Base-by-base conservation (phyloP, 2,113 vertebrate genomes). In the Phyllostomus hastatus region DNA sequence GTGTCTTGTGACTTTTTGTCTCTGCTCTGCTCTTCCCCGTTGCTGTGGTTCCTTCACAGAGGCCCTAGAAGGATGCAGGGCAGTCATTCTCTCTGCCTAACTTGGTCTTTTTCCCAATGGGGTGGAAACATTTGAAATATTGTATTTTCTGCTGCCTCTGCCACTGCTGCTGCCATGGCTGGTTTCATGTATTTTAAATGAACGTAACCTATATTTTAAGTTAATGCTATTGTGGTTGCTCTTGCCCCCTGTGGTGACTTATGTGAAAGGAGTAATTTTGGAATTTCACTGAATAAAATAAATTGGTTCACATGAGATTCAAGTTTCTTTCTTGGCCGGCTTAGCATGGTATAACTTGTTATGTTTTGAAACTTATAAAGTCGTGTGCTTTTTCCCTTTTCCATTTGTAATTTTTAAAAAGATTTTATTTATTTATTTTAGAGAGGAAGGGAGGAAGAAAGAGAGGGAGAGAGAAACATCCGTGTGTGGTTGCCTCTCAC, bases 201-300 rank as follows among this genome's bases (percentile, higher is more conserved):
- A 96, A 10, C 5, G 0, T 82, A 97, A 86, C 90, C 85, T 86
- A 50, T 95, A 84, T 97, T 97, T 97, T 97, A 78, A 96, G 90
- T 96, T 93, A 92, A 91, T 90, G 43, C 67, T 97, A 54, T 95
- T 97, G 72, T 97, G 35, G 52, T 86, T 95, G 59, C 54, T 96
- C 46, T 92, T 97, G 70, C 83, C 87, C 85, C 92, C 92, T 97
- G 92, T 91, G 94, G 92, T 48, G 48, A 52, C 80, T 97, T 92
- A 92, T 97, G 91, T 96, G 88, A 96, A 97, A 75, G 95, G 95
- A 95, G 61, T 94, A 97, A 95, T 97, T 98, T 96, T 94, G 73
- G 61, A 95, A 96, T 97, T 97, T 89, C 87, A 46, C 52, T 52
- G 88, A 92, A 96, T 94, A 85, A 97, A 97, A 93, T 97, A 95